These are phyloP conservation scores for Spisula solida DNA, from an alignment of 2,888 invertebrate genomes.

Conservation along the genomic window DNA sequence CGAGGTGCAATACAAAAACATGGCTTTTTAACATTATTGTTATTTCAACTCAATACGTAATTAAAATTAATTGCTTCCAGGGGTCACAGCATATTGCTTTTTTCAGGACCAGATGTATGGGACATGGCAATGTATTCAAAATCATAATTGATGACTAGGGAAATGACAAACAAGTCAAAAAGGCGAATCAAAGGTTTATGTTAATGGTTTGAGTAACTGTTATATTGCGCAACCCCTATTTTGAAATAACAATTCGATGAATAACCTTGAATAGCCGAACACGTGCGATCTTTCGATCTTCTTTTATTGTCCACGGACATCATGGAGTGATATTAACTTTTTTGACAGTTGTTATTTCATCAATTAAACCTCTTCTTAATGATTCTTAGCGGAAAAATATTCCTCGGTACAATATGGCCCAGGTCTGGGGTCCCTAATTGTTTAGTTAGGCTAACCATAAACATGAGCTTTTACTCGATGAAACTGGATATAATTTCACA, in stretches of 20 bases:
- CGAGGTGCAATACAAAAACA: conserved; percentile 19
- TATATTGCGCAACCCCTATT: conserved; percentile 63
- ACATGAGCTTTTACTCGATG: background rate
- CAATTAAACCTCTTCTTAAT: conserved; percentile 44
- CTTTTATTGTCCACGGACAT: conserved; percentile 43
- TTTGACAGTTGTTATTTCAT: conserved; percentile 55
- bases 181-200: conserved; percentile 56
- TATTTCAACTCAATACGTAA: conserved; percentile 34
- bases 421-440: conserved; percentile 13
- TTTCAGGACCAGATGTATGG: conserved; percentile 56
- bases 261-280: conserved; percentile 49
- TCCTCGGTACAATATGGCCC: conserved; percentile 38
- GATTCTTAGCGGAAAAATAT: conserved; percentile 42
- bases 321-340: conserved; percentile 58
- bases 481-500: background rate
- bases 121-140: conserved; percentile 55
- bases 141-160: conserved; percentile 34
- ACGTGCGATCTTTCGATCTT: conserved; percentile 52
- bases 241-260: conserved; percentile 46
- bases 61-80: conserved; percentile 54
- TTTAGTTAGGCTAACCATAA: conserved; percentile 14
- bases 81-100: conserved; percentile 57
- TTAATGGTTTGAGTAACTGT: conserved; percentile 38
- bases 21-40: background rate
- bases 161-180: conserved; percentile 57